Evolutionary conservation across 2,113 vertebrate species (phyloP), one percentile per base, ranked within the genome.

Genomic region (Xyliphius kryptos): DNA sequence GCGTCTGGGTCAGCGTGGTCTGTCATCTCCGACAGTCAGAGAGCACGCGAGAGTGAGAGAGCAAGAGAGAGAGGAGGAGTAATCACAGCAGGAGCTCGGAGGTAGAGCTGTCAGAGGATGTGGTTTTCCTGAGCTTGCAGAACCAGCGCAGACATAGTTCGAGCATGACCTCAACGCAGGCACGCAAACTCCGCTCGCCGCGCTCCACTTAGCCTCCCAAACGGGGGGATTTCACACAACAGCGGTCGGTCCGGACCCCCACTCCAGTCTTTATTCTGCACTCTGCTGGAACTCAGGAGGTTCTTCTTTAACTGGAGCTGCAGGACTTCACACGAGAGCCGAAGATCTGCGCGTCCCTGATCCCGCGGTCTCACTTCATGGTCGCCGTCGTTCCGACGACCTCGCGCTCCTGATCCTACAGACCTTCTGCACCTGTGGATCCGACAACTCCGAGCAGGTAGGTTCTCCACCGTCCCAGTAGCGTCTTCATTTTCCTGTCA

Each of bases 71-170:
- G 36, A 37, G 46, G 59, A 67, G 72, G 17, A 41, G 43, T 14
- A n/a, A 46, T 6, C 50, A n/a, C 65, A 49, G 75, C 74, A 81
- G 54, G 68, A 80, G 74, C 49, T 71, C 60, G 58, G 68, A 69
- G 76, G 81, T 76, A 80, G 82, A 80, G 81, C 82, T 86, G 74
- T 76, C 73, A 79, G 85, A 88, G 85, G 89, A 90, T 89, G 88
- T 89, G 88, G 83, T 89, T 86, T 85, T 77, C 77, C 82, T 86
- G 83, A 87, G 85, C 86, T 84, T 85, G 81, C 84, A 83, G 74
- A 85, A 82, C 80, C 67, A 72, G 67, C 77, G 60, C 70, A 75
- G 71, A 63, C 82, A 87, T 85, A 86, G 74, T 87, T 87, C 80
- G 81, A 85, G 83, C 79, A 80, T 86, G 85, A 89, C 81, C 85